Conservation (phyloP, 2,888 invertebrate genomes). For the Drosophila cyrtoloma region DNA sequence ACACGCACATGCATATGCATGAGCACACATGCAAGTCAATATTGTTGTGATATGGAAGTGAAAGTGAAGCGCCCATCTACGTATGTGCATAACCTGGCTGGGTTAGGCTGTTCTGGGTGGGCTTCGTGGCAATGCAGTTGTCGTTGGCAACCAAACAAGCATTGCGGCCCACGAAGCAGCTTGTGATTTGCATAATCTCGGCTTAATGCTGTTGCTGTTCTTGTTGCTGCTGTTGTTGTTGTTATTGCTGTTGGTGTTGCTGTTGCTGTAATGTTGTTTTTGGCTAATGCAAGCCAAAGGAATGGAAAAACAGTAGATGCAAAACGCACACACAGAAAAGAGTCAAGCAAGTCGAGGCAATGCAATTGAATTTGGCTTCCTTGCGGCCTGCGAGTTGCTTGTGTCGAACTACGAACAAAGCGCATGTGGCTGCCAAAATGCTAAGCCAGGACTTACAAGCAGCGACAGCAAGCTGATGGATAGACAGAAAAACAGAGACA, state of each 20-base stretch:
- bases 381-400: conserved; percentile 22
- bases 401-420: conserved; percentile 33
- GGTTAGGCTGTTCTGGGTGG: not conserved
- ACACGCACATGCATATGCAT: conserved; percentile 47
- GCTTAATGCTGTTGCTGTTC: conserved; percentile 39
- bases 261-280: conserved; percentile 8
- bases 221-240: conserved; percentile 12
- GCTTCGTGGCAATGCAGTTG: conserved; percentile 36
- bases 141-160: conserved; percentile 33
- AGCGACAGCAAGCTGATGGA: conserved; percentile 23
- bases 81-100: not conserved
- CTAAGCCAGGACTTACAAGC: conserved; percentile 50
- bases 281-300: conserved; percentile 2
- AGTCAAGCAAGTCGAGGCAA: conserved; percentile 17
- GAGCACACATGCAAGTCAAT: conserved; percentile 40
- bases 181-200: conserved; percentile 64
- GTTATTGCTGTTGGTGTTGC: conserved; percentile 7
- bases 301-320: conserved; percentile 19
- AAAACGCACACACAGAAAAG: not conserved
- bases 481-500: not conserved
- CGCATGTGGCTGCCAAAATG: conserved; percentile 53
- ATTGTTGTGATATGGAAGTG: conserved; percentile 43
- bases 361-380: conserved; percentile 56
- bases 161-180: conserved; percentile 43
- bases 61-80: conserved; percentile 26